Conservation (phyloP, 2,888 invertebrate species). For the Mactromeris polynyma region DNA sequence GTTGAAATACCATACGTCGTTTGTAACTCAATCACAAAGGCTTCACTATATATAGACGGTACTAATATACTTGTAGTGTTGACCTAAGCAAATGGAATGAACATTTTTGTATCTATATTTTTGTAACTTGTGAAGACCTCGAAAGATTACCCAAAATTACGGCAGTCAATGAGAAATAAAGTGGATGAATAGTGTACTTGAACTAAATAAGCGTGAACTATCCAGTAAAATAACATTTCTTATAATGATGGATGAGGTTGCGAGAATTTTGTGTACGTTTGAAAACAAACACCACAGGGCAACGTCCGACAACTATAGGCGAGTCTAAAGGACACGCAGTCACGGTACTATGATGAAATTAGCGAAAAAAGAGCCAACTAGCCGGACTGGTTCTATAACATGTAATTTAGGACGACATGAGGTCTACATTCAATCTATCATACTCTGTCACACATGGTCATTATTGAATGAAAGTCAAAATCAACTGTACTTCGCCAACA, state of each 20-base stretch:
- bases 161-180: background rate
- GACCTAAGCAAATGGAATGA: too few relatives aligned
- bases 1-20: too few relatives aligned
- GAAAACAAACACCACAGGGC: slow-evolving; percentile 44
- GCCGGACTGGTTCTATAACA: slow-evolving; percentile 11
- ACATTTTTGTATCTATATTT: too few relatives aligned
- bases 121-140: background rate
- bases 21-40: too few relatives aligned
- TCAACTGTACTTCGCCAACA: background rate
- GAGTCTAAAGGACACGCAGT: background rate
- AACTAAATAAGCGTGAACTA: slow-evolving; percentile 8
- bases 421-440: slow-evolving; percentile 38
- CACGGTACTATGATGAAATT: slow-evolving; percentile 15
- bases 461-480: background rate
- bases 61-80: too few relatives aligned
- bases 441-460: slow-evolving; percentile 31
- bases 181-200: background rate
- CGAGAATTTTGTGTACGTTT: slow-evolving; percentile 10
- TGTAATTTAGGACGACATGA: slow-evolving; percentile 45
- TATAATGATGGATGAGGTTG: slow-evolving; percentile 31
- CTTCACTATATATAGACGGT: too few relatives aligned
- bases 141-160: background rate
- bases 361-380: slow-evolving; percentile 23
- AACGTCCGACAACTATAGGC: slow-evolving; percentile 22
- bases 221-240: background rate